A percentile compares a stretch with the other conserved stretches of the same genome.
Conservation (phyloP, 1,140 invertebrate genomes). For the Nixonia krombeini region DNA sequence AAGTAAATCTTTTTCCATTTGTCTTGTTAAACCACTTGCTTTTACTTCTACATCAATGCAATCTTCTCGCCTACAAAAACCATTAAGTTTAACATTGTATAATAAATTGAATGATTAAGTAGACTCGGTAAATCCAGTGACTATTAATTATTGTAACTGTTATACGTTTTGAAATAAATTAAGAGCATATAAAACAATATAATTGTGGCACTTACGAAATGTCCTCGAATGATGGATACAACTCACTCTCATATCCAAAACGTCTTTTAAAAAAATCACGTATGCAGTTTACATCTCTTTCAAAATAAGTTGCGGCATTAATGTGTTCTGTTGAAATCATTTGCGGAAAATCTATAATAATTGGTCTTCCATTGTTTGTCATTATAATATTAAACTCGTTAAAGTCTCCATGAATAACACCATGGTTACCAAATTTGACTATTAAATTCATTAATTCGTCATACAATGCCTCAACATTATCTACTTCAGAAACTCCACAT, state of each 20-base stretch:
- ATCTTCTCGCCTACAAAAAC: slow-evolving; percentile 79
- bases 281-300: slow-evolving; percentile 95
- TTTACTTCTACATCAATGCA: slow-evolving; percentile 89
- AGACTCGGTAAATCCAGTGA: no score
- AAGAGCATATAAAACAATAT: no score
- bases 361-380: slow-evolving; percentile 82
- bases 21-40: slow-evolving; percentile 91
- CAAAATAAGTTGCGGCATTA: slow-evolving; percentile 96
- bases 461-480: slow-evolving; percentile 86
- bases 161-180: no score
- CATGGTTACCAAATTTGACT: slow-evolving; percentile 90
- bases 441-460: slow-evolving; percentile 97
- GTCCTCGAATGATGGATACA: slow-evolving; percentile 89
- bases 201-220: slow-evolving; percentile 72
- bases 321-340: slow-evolving; percentile 96
- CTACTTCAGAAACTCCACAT: slow-evolving; percentile 85
- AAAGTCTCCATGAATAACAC: slow-evolving; percentile 99
- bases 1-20: slow-evolving; percentile 84
- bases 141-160: no score
- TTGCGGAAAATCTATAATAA: slow-evolving; percentile 99
- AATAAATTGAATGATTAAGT: neutral
- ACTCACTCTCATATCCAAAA: slow-evolving; percentile 92
- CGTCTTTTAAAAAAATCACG: slow-evolving; percentile 92
- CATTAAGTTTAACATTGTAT: slow-evolving; percentile 1
- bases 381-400: slow-evolving; percentile 99